These are phyloP conservation scores for Diogma glabrata DNA, from an alignment of 2,888 invertebrate species.

Conservation along the genomic window DNA sequence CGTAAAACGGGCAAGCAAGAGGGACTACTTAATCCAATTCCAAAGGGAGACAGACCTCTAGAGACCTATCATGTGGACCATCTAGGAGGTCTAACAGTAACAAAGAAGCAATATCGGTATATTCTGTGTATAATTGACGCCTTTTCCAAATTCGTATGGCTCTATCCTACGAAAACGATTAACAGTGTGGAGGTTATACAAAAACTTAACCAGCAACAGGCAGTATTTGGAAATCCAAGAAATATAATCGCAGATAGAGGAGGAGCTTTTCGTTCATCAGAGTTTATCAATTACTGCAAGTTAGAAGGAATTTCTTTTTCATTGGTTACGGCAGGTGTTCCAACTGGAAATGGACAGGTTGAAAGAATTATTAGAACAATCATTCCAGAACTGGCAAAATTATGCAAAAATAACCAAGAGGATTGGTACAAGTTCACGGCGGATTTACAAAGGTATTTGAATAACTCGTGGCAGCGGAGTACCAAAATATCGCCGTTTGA, in stretches of 20 bases:
- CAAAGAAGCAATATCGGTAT: too few species aligned
- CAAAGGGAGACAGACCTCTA: too few species aligned
- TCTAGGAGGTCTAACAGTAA: too few species aligned
- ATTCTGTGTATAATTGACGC: too few species aligned
- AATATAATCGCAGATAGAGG: not conserved
- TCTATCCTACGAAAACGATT: too few species aligned
- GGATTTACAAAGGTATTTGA: conserved; percentile 14
- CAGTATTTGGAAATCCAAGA: not conserved
- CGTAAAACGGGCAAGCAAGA: too few species aligned
- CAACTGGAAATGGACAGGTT: conserved; percentile 18
- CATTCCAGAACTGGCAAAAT: conserved; percentile 14
- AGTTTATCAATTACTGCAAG: conserved; percentile 11
- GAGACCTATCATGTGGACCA: too few species aligned
- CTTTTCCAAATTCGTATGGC: too few species aligned
- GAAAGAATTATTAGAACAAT: conserved; percentile 15
- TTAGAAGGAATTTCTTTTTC: conserved; percentile 12
- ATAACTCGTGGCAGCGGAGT: conserved; percentile 13
- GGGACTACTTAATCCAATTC: too few species aligned
- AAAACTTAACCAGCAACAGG: not conserved
- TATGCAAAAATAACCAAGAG: conserved; percentile 14
- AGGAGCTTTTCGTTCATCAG: not conserved
- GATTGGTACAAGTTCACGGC: conserved; percentile 16
- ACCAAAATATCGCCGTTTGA: conserved; percentile 14
- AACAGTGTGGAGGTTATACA: too few species aligned
- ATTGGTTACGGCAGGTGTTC: conserved; percentile 13